These are phyloP conservation scores for Allacma fusca DNA, from an alignment of 2,888 invertebrate species.

Conservation along the genomic window DNA sequence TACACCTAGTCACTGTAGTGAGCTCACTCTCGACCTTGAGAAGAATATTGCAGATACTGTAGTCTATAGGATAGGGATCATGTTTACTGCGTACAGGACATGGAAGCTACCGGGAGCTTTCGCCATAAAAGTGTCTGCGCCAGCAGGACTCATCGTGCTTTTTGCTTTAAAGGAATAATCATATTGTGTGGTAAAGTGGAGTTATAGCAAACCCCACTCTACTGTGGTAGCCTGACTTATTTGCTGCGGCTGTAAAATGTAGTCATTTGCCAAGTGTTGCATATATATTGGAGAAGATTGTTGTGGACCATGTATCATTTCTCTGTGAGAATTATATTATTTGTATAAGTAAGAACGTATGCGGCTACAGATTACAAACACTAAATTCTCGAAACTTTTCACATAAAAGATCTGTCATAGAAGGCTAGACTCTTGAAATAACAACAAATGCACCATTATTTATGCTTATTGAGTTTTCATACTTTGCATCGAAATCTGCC, in stretches of 20 bases:
- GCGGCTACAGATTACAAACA: background rate
- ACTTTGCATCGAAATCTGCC: constrained; percentile 11
- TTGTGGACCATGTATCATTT: background rate
- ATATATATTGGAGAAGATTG: background rate
- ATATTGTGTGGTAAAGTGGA: background rate
- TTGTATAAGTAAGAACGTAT: no score
- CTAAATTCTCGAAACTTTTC: constrained; percentile 17
- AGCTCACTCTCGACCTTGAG: constrained; percentile 1
- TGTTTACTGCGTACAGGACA: background rate
- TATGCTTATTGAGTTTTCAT: constrained; percentile 25
- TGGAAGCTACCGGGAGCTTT: background rate
- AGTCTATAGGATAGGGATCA: no score
- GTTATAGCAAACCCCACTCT: background rate
- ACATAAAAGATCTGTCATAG: constrained; percentile 14
- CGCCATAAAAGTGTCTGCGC: constrained; percentile 7
- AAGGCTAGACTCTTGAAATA: background rate
- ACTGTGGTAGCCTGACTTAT: constrained; percentile 5
- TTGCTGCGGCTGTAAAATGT: background rate
- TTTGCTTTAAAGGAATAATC: constrained; percentile 7
- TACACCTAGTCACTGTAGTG: background rate
- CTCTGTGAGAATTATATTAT: background rate
- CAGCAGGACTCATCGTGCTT: background rate
- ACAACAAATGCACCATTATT: constrained; percentile 19
- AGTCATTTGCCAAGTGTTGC: constrained; percentile 3
- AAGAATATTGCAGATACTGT: background rate